Conservation (phyloP, 2,888 invertebrate genomes). For the Ophion ellenae region DNA sequence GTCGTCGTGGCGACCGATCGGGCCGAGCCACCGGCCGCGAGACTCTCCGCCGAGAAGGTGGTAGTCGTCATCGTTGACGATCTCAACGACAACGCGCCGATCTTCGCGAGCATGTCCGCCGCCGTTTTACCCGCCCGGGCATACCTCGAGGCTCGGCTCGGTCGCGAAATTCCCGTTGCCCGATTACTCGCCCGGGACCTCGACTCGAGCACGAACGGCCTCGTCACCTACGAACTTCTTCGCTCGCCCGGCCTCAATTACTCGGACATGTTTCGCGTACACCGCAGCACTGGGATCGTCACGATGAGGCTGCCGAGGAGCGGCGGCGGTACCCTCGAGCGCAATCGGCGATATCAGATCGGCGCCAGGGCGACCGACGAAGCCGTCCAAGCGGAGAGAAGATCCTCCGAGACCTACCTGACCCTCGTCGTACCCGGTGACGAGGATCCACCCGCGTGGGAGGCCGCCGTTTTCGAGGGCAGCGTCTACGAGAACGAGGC, state of each 20-base stretch:
- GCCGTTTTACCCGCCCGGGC: constrained; percentile 89
- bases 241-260: constrained; percentile 84
- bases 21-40: constrained; percentile 89
- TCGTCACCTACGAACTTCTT: constrained; percentile 95
- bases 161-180: constrained; percentile 88
- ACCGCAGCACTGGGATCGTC: constrained; percentile 90
- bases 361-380: constrained; percentile 96
- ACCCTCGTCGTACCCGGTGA: constrained; percentile 91
- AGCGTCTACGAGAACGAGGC: constrained; percentile 95
- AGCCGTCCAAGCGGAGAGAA: constrained; percentile 94
- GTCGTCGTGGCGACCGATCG: constrained; percentile 96
- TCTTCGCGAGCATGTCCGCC: constrained; percentile 96
- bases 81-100: constrained; percentile 96
- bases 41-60: constrained; percentile 94
- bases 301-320: constrained; percentile 81
- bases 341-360: constrained; percentile 89
- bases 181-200: constrained; percentile 93
- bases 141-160: constrained; percentile 80
- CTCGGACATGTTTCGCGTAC: constrained; percentile 90
- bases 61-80: constrained; percentile 97
- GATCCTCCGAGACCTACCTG: constrained; percentile 94
- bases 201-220: constrained; percentile 95
- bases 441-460: constrained; percentile 81
- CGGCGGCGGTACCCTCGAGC: constrained; percentile 87
- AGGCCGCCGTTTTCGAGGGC: constrained; percentile 86